Evolutionary conservation across 2,888 invertebrate genomes (phyloP).

Genomic region (Clusia tigrina): DNA sequence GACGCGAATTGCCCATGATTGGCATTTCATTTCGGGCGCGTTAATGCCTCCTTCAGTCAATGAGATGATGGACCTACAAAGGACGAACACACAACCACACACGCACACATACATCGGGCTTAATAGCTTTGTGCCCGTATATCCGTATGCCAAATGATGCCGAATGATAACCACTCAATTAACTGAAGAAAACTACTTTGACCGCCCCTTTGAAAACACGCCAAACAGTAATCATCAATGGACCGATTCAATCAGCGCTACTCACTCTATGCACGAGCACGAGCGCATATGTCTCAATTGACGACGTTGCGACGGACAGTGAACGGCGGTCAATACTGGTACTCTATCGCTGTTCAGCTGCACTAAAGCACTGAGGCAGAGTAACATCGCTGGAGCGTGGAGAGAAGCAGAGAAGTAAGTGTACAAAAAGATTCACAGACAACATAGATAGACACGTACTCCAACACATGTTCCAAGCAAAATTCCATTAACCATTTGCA

Average conservation of each 20-base stretch:
- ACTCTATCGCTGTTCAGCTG: too few species aligned
- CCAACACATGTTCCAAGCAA: too few species aligned
- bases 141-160: slow-evolving; percentile 7
- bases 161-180: slow-evolving; percentile 29
- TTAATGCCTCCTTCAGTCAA: neutral
- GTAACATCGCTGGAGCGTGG: too few species aligned
- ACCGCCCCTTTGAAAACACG: neutral
- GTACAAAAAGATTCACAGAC: too few species aligned
- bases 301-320: slow-evolving; percentile 12
- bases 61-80: slow-evolving; percentile 1
- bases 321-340: neutral
- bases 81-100: slow-evolving; percentile 6
- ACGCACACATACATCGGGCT: neutral
- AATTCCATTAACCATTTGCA: too few species aligned
- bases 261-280: too few species aligned
- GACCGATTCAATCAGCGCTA: slow-evolving; percentile 16
- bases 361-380: too few species aligned
- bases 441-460: too few species aligned
- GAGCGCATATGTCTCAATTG: slow-evolving; percentile 25
- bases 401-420: too few species aligned
- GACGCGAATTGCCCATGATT: neutral
- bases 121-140: neutral
- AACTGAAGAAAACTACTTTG: slow-evolving; percentile 23
- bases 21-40: neutral
- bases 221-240: slow-evolving; percentile 22